Evolutionary conservation across 2,113 vertebrate genomes (phyloP), one percentile per base, ranked within the genome.

Genomic region (Alethe diademata): DNA sequence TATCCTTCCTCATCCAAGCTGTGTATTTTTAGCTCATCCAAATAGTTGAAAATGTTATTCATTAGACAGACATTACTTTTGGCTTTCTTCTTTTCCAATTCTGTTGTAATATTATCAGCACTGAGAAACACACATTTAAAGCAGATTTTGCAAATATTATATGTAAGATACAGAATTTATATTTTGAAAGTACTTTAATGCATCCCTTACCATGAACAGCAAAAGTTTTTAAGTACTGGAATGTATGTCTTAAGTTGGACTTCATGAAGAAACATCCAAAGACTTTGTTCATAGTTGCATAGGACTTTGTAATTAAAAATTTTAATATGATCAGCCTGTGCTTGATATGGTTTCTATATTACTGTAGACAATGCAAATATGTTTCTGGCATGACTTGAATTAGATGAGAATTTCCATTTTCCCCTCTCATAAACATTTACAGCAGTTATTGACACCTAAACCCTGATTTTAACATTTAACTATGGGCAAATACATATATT

Each of bases 381-480:
- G 57, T 97, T 98, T 97, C 95, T 98, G 93, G 93, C 92, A 94
- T 96, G 94, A 92, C 96, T 98, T 97, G 92, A 97, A 95, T 97
- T 98, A 97, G 97, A 97, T 16, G 86, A 97, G 86, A 97, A 97
- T 96, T 98, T 97, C 92, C 91, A 95, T 84, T 97, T 98, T 96
- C 53, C 43, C 53, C 20, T 69, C 82, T 93, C 74, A 86, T 97
- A 97, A 97, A 96, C 67, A 95, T 98, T 97, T 97, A 96, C 94
- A 97, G 89, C 96, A 97, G 92, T 96, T 98, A 97, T 91, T 97
- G 94, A 97, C 95, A 95, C 80, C 96, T 97, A 80, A 96, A 97
- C 40, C 40, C 40, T 40, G 67, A 94, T 94, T 97, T 96, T 92
- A 88, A 82, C 94, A 94, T 94, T 96, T 97, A 97, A 96, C 95